phyloP scores from a whole-genome alignment of 2,888 invertebrate species.

The Pilophorus perplexus region DNA sequence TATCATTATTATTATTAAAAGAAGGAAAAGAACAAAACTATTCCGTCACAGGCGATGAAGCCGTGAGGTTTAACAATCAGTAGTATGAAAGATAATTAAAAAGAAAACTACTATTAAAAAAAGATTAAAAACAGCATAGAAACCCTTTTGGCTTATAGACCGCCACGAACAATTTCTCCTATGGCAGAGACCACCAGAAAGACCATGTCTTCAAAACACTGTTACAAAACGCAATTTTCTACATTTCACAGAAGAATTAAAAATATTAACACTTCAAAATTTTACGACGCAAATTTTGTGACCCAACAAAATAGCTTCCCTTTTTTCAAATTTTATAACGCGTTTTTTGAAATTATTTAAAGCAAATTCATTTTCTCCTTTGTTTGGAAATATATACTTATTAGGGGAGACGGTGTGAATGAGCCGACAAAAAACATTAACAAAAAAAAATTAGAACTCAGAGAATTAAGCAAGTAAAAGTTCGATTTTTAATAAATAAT shows the following conservation, averaged over 20 bases:
- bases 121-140: conserved; percentile 35
- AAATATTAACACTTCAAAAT: neutral
- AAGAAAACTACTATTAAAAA: conserved; percentile 29
- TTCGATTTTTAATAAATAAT: conserved; percentile 21
- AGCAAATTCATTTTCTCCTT: conserved; percentile 1
- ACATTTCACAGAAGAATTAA: too few species aligned
- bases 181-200: conserved; percentile 44
- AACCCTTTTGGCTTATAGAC: conserved; percentile 45
- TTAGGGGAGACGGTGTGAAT: conserved; percentile 35
- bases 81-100: conserved; percentile 43
- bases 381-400: neutral
- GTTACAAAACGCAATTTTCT: neutral
- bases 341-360: too few species aligned
- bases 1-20: conserved; percentile 42
- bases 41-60: conserved; percentile 42
- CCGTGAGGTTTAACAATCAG: conserved; percentile 45
- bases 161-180: conserved; percentile 36
- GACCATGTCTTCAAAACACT: conserved; percentile 28
- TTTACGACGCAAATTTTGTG: neutral
- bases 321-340: neutral
- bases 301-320: conserved; percentile 12
- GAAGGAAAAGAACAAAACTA: conserved; percentile 9
- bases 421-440: conserved; percentile 19
- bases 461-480: neutral
- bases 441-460: neutral